phyloP scores from a whole-genome alignment of 2,888 invertebrate species.

The Venustoraphidia nigricollis region DNA sequence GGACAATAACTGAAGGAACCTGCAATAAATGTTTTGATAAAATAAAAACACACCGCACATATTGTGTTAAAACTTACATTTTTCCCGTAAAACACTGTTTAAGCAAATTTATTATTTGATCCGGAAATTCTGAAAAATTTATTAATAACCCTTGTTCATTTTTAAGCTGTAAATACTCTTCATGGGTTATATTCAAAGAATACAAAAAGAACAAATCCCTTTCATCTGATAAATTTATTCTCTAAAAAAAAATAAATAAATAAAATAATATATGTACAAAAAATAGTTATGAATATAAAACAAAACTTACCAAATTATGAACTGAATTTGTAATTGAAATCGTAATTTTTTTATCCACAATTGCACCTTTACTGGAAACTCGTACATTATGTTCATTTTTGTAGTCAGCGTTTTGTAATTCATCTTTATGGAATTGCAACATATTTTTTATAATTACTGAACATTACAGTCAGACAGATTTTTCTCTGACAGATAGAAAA shows the following conservation, averaged over 20 bases:
- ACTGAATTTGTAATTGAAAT: not conserved
- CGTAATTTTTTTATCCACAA: not conserved
- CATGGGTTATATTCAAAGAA: constrained; percentile 2
- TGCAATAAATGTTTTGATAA: not conserved
- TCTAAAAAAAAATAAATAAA: not conserved
- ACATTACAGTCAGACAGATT: no score
- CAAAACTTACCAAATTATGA: not conserved
- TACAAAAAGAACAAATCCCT: constrained; percentile 3
- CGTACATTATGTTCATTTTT: not conserved
- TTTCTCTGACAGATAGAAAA: no score
- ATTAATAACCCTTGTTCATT: constrained; percentile 4
- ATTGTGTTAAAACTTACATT: not conserved
- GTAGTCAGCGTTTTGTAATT: not conserved
- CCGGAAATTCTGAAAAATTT: constrained; percentile 4
- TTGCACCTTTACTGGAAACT: not conserved
- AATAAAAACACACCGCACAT: not conserved
- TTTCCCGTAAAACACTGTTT: constrained; percentile 1
- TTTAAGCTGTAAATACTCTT: constrained; percentile 3
- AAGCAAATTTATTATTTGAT: constrained; percentile 3
- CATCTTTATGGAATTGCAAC: no score
- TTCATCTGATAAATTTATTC: constrained; percentile 1
- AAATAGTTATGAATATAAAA: constrained; percentile 1
- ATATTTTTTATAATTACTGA: no score
- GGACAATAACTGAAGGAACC: not conserved
- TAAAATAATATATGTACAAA: no score